Evolutionary conservation across 2,797 vertebrate species (phyloP).

Genomic region (Cirrhinus molitorella): DNA sequence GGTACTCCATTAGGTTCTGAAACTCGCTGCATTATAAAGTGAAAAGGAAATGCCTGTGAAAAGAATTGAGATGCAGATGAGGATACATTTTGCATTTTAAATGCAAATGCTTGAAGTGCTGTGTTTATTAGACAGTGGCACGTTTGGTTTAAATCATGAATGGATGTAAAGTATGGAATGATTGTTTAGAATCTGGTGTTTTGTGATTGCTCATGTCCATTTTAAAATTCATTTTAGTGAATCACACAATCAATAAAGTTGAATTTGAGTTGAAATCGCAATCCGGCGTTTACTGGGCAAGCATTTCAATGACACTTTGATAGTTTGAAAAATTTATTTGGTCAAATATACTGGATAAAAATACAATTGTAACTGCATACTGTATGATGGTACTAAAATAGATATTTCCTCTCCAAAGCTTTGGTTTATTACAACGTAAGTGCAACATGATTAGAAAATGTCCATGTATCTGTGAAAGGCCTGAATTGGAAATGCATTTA

Average conservation of each 20-base stretch:
- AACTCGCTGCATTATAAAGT: neutral
- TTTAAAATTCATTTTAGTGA: neutral
- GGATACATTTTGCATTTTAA: neutral
- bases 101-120: conserved; percentile 1
- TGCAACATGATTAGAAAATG: conserved; percentile 73
- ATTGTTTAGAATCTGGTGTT: conserved; percentile 30
- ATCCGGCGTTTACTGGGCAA: neutral
- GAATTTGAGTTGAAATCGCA: neutral
- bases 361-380: conserved; percentile 65
- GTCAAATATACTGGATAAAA: conserved; percentile 60
- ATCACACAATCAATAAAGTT: conserved; percentile 15
- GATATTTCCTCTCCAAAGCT: conserved; percentile 66
- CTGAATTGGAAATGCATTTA: conserved; percentile 3
- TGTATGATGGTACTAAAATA: conserved; percentile 73
- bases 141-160: conserved; percentile 47
- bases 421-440: conserved; percentile 75
- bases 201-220: neutral
- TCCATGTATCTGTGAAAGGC: conserved; percentile 39
- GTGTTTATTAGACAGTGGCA: conserved; percentile 27
- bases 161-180: conserved; percentile 49
- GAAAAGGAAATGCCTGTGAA: neutral
- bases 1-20: neutral
- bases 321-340: conserved; percentile 31
- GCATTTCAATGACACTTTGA: neutral
- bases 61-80: neutral